phyloP scores from a whole-genome alignment of 1,140 invertebrate species.

The Stratiolaelaps scimitus region DNA sequence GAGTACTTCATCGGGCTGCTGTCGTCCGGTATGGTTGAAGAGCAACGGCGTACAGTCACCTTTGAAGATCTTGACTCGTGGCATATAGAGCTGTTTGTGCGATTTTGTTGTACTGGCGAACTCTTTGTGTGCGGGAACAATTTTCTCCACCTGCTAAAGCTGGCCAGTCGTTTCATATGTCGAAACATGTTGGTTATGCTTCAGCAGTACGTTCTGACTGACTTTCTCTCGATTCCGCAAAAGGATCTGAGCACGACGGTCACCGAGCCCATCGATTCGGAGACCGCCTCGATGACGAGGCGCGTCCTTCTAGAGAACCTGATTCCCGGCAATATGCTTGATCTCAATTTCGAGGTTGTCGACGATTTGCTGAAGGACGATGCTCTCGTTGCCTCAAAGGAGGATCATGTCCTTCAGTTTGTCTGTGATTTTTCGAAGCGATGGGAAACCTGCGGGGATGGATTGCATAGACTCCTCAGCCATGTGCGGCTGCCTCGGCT shows the following conservation, averaged over 20 bases:
- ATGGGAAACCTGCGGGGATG: not conserved
- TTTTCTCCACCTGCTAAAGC: not conserved
- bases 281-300: not conserved
- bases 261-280: not conserved
- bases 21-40: not conserved
- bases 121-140: not conserved
- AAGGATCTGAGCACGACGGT: not conserved
- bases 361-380: not conserved
- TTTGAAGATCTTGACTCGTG: slow-evolving; percentile 3
- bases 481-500: not conserved
- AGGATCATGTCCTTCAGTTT: slow-evolving; percentile 14
- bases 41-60: not conserved
- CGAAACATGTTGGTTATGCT: not conserved
- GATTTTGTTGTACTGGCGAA: not conserved
- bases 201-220: not conserved
- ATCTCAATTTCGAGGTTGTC: slow-evolving; percentile 14
- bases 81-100: not conserved
- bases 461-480: not conserved
- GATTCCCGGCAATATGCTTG: slow-evolving; percentile 8
- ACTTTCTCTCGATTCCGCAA: not conserved
- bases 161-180: not conserved
- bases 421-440: not conserved
- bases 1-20: not conserved
- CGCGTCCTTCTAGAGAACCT: not conserved
- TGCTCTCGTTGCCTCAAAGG: not conserved